Base-by-base conservation (phyloP, 2,888 invertebrate genomes). In the Phlogophora meticulosa region DNA sequence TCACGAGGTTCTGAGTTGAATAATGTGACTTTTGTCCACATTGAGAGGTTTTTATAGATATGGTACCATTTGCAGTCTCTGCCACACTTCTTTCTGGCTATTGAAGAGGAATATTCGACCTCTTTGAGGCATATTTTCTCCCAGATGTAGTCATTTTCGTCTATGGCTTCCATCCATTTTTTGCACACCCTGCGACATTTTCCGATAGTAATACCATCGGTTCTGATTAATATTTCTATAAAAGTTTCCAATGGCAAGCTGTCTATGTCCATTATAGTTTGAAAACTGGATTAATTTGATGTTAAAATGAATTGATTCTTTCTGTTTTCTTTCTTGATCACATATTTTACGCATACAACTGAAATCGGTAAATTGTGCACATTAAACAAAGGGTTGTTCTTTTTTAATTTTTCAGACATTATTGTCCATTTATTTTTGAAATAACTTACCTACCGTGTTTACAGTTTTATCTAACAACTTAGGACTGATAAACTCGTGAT, bases 181-280 rank as follows among this genome's bases (percentile, higher is more conserved):
- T 82, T 92, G 67, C 91, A 91, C 1, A 94, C 93, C 72, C 91
- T 80, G 4, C 93, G 87, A 72, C 92, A 93, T 70, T 79, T 86
- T 32, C 90, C 92, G 2, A 94, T 63, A 1, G 91, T 90, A 15
- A 72, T 67, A 13, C 94, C 94, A 58, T 94, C 91, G 1, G 87
- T 84, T 66, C 87, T 83, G 20, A 82, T 79, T 9, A 94, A 78
- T 76, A 94, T 91, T 82, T 93, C 92, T 24, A 90, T 72, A 20
- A 94, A 87, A n/a, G 88, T 87, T 84, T 94, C 94, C 20, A 91
- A 38, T 2, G 94, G 94, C 34, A 94, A 80, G 59, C 81, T 81
- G 45, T 88, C 76, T 51, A 88, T 84, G 40, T 84, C 82, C 71
- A 83, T 84, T 82, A 85, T 84, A 72, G 36, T 59, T 42, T 4